Evolutionary conservation across 2,113 vertebrate genomes (phyloP).

Genomic region (Crypturellus undulatus): DNA sequence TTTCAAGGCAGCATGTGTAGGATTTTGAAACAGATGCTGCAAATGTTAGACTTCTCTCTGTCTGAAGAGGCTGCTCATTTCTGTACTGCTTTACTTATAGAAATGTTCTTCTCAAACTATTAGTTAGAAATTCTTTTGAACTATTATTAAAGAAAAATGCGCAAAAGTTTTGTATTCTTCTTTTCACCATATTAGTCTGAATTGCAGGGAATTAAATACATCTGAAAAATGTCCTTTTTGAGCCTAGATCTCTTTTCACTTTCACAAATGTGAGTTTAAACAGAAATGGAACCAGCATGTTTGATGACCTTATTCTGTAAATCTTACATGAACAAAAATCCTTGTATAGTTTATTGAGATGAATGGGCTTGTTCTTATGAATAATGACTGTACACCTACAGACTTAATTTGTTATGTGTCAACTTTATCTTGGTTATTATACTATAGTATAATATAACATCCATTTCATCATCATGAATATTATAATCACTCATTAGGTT

Average conservation of each 20-base stretch:
- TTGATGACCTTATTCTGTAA: background rate
- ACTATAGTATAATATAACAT: background rate
- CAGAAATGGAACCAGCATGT: background rate
- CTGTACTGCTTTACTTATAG: conserved; percentile 19
- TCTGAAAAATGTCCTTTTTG: conserved; percentile 8
- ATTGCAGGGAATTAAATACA: background rate
- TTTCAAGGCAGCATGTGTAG: background rate
- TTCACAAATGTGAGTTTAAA: background rate
- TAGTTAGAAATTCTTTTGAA: conserved; percentile 14
- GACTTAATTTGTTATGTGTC: background rate
- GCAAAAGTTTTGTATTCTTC: conserved; percentile 6
- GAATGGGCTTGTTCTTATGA: background rate
- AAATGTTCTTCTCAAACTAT: background rate
- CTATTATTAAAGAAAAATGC: conserved; percentile 2
- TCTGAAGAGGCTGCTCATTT: conserved; percentile 14
- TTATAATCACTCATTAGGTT: background rate
- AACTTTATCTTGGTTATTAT: background rate
- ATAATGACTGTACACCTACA: background rate
- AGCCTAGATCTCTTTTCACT: background rate
- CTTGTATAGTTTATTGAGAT: background rate
- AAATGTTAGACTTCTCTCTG: background rate
- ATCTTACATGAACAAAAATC: background rate
- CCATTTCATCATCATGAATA: background rate
- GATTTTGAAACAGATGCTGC: background rate
- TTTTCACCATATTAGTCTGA: conserved; percentile 8